phyloP scores from a whole-genome alignment of 2,797 vertebrate species.

The Pangasius krempfi region DNA sequence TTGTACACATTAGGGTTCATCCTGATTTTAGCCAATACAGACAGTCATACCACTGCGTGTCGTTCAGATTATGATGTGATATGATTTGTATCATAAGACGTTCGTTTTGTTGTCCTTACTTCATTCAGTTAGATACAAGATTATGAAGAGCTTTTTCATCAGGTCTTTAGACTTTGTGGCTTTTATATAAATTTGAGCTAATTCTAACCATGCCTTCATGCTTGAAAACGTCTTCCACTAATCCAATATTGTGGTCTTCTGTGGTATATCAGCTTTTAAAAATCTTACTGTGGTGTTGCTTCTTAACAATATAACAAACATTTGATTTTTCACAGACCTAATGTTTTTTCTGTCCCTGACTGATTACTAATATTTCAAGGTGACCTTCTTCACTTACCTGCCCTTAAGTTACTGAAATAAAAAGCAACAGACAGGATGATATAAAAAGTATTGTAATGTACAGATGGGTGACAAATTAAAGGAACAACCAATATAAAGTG shows the following conservation, averaged over 20 bases:
- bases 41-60: too few relatives aligned
- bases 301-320: background rate
- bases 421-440: background rate
- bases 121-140: background rate
- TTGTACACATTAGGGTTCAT: background rate
- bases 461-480: too few relatives aligned
- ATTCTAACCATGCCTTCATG: background rate
- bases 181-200: background rate
- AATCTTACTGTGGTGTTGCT: background rate
- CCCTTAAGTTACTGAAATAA: background rate
- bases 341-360: background rate
- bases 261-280: background rate
- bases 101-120: background rate
- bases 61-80: background rate
- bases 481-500: too few relatives aligned
- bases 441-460: background rate
- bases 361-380: background rate
- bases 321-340: background rate
- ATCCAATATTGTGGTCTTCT: background rate
- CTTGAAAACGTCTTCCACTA: background rate
- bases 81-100: background rate
- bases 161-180: background rate
- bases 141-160: background rate
- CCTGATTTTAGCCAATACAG: background rate
- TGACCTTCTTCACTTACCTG: background rate